phyloP scores from a whole-genome alignment of 2,888 invertebrate genomes.

The Amblyjoppa proteus region DNA sequence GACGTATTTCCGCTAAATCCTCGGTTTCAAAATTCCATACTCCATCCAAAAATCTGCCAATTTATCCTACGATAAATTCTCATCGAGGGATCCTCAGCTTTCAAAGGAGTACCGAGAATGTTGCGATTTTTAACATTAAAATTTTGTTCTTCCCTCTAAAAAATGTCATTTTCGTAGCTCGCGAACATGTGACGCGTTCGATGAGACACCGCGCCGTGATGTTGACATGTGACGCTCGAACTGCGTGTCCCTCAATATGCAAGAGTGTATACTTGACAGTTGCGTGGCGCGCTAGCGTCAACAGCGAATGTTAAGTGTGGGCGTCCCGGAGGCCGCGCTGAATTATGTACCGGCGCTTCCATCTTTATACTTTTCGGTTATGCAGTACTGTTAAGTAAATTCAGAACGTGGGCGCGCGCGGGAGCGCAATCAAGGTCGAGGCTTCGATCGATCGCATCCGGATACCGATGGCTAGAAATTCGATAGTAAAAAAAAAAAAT shows the following conservation, averaged over 20 bases:
- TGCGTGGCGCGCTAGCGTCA: constrained; percentile 44
- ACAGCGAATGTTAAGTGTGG: constrained; percentile 47
- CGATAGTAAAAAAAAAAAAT: not conserved
- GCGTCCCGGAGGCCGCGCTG: constrained; percentile 48
- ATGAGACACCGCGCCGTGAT: not conserved
- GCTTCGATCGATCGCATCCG: not conserved
- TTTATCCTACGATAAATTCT: too few species aligned
- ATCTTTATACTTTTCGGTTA: not conserved
- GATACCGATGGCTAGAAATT: constrained; percentile 7
- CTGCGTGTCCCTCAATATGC: constrained; percentile 25
- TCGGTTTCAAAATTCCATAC: too few species aligned
- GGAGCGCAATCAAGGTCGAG: not conserved
- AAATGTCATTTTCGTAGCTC: not conserved
- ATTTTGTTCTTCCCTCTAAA: not conserved
- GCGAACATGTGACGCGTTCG: constrained; percentile 1
- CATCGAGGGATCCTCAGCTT: too few species aligned
- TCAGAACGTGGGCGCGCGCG: not conserved
- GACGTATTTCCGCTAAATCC: too few species aligned
- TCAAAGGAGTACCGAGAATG: too few species aligned
- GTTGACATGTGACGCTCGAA: constrained; percentile 23
- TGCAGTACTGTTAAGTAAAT: not conserved
- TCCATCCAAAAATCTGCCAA: too few species aligned
- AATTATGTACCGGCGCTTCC: constrained; percentile 33
- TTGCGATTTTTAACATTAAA: too few species aligned
- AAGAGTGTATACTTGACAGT: constrained; percentile 24